These are phyloP conservation scores for Callionymus lyra DNA, from an alignment of 2,113 vertebrate genomes.

Conservation along the genomic window DNA sequence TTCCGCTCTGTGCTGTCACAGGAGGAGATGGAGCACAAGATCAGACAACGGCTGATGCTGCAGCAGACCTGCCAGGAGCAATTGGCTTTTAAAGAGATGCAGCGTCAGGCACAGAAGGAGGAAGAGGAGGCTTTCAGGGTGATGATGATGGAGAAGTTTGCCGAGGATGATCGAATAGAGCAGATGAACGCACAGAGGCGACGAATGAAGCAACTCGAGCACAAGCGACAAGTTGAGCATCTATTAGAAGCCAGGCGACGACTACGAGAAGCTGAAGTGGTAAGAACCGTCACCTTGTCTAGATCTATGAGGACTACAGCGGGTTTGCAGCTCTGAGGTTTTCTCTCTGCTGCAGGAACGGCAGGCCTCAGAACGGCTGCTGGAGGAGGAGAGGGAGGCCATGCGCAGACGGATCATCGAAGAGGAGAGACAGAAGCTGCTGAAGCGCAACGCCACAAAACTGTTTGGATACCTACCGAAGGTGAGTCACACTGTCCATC, in stretches of 20 bases:
- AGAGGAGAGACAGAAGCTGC: slow-evolving; percentile 83
- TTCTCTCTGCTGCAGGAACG: slow-evolving; percentile 60
- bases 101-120: slow-evolving; percentile 63
- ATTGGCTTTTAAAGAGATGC: slow-evolving; percentile 71
- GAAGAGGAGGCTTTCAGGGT: slow-evolving; percentile 75
- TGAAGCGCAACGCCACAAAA: slow-evolving; percentile 78
- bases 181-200: slow-evolving; percentile 83
- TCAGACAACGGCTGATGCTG: slow-evolving; percentile 73
- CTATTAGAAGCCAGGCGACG: slow-evolving; percentile 73
- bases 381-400: slow-evolving; percentile 68
- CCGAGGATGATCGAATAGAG: slow-evolving; percentile 83
- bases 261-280: slow-evolving; percentile 74
- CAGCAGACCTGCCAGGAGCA: slow-evolving; percentile 74
- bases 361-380: slow-evolving; percentile 70
- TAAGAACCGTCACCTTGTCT: slow-evolving; percentile 32
- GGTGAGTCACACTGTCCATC: slow-evolving; percentile 53
- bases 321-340: slow-evolving; percentile 1
- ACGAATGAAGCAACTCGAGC: slow-evolving; percentile 85
- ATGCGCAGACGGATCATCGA: slow-evolving; percentile 74
- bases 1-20: slow-evolving; percentile 2
- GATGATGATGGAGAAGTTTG: slow-evolving; percentile 77
- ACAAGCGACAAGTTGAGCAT: slow-evolving; percentile 75
- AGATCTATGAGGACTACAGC: neutral
- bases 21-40: slow-evolving; percentile 80
- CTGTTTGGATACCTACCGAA: slow-evolving; percentile 84